Evolutionary conservation across 2,888 invertebrate genomes (phyloP).

Genomic region (Lasioglossum malachurum): DNA sequence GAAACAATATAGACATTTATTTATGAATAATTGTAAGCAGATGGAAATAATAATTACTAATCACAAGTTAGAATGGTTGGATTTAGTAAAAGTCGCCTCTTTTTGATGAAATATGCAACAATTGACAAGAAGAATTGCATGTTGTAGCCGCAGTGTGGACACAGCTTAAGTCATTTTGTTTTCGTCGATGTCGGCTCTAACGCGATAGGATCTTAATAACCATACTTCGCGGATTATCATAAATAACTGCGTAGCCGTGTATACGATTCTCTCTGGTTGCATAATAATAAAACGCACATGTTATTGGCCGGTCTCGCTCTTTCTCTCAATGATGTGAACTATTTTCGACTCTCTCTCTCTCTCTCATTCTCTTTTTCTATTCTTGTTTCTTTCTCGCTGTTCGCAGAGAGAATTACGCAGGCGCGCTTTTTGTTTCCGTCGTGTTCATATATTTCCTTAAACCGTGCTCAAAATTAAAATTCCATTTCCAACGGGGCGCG

Average conservation of each 20-base stretch:
- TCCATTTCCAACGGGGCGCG: neutral
- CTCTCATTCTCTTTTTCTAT: no score
- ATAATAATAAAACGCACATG: neutral
- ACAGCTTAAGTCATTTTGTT: neutral
- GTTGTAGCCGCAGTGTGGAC: neutral
- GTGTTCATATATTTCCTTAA: conserved; percentile 12
- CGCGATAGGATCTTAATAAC: conserved; percentile 21
- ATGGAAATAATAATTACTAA: neutral
- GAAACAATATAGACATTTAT: neutral
- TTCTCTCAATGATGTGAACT: neutral
- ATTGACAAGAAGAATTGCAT: neutral
- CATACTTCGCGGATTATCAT: neutral
- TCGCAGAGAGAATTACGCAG: neutral
- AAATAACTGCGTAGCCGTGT: neutral
- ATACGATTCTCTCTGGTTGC: neutral
- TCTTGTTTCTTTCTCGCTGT: no score
- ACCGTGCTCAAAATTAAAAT: conserved; percentile 28
- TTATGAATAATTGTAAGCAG: no score
- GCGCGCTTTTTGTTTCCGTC: neutral
- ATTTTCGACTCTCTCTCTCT: neutral
- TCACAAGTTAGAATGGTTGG: neutral
- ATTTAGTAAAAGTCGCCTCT: neutral
- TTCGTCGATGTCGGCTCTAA: neutral
- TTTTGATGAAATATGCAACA: neutral
- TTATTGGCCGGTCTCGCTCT: neutral